Evolutionary conservation across 2,888 invertebrate genomes (phyloP).

Genomic region (Drosophila helvetica): DNA sequence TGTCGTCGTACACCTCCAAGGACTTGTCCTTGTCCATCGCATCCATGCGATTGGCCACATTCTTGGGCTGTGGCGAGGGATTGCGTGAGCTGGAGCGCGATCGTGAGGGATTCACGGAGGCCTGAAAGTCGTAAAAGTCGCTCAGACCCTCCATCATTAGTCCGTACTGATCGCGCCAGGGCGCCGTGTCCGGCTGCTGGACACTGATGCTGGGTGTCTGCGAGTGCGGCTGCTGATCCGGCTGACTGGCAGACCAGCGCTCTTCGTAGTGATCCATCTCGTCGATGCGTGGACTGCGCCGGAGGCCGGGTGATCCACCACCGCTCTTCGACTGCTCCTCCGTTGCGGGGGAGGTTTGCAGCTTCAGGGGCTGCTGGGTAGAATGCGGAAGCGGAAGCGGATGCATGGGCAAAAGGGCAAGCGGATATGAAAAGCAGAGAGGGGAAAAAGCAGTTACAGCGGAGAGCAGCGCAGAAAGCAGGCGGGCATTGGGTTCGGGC

Average conservation of each 20-base stretch:
- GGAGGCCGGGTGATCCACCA: conserved; percentile 65
- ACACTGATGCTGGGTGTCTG: conserved; percentile 51
- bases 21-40: conserved; percentile 36
- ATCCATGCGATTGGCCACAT: conserved; percentile 68
- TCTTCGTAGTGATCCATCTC: conserved; percentile 82
- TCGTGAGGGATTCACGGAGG: conserved; percentile 82
- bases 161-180: conserved; percentile 80
- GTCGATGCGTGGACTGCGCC: conserved; percentile 82
- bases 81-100: conserved; percentile 75
- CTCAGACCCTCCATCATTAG: conserved; percentile 81
- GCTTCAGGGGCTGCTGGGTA: conserved; percentile 49
- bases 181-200: conserved; percentile 73
- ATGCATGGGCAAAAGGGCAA: conserved; percentile 31
- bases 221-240: neutral
- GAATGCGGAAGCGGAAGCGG: neutral
- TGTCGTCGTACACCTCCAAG: conserved; percentile 76
- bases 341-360: conserved; percentile 71
- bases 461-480: conserved; percentile 42
- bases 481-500: conserved; percentile 1
- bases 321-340: conserved; percentile 61
- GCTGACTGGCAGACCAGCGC: conserved; percentile 59
- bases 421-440: conserved; percentile 66
- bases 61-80: conserved; percentile 74
- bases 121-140: conserved; percentile 83
- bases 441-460: conserved; percentile 68